Percentiles rank a stretch among this genome's conserved stretches.
Evolutionary conservation across 1,140 invertebrate species (phyloP).

Genomic region (Drosophila virilis): DNA sequence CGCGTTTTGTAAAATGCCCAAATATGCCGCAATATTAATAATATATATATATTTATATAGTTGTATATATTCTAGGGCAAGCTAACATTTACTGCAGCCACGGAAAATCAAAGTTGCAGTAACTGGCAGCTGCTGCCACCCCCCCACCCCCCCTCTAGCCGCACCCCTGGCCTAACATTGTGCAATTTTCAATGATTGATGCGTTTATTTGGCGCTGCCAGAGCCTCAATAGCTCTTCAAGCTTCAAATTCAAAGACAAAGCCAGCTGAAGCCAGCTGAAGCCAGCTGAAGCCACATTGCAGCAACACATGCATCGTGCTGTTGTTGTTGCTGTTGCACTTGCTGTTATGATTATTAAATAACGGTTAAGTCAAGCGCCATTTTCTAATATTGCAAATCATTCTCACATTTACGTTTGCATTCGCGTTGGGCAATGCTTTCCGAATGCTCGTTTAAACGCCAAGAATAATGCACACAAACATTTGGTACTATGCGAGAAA

Average conservation of each 20-base stretch:
- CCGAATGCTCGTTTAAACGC: constrained; percentile 41
- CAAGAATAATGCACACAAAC: constrained; percentile 55
- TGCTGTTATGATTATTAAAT: constrained; percentile 73
- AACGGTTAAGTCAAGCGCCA: constrained; percentile 76
- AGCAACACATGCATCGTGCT: constrained; percentile 5
- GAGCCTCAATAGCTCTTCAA: constrained; percentile 73
- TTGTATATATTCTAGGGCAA: constrained; percentile 37
- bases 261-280: not conserved
- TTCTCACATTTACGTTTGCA: constrained; percentile 65
- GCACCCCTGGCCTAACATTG: constrained; percentile 36
- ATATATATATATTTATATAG: no score
- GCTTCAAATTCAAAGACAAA: constrained; percentile 49
- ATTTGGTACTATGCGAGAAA: constrained; percentile 16
- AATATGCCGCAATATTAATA: constrained; percentile 10
- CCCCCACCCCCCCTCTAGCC: no score
- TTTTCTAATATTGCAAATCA: constrained; percentile 75
- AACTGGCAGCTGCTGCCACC: constrained; percentile 14
- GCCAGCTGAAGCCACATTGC: constrained; percentile 20
- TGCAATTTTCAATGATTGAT: constrained; percentile 73
- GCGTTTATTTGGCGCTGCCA: constrained; percentile 64
- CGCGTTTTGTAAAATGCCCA: constrained; percentile 43
- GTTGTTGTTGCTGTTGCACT: constrained; percentile 40
- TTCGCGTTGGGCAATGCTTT: constrained; percentile 51
- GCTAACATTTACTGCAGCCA: constrained; percentile 5
- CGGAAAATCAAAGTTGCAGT: constrained; percentile 38